Evolutionary conservation across 1,140 invertebrate genomes (phyloP), one percentile per base, ranked within the genome.

Genomic region (Batillaria attramentaria): DNA sequence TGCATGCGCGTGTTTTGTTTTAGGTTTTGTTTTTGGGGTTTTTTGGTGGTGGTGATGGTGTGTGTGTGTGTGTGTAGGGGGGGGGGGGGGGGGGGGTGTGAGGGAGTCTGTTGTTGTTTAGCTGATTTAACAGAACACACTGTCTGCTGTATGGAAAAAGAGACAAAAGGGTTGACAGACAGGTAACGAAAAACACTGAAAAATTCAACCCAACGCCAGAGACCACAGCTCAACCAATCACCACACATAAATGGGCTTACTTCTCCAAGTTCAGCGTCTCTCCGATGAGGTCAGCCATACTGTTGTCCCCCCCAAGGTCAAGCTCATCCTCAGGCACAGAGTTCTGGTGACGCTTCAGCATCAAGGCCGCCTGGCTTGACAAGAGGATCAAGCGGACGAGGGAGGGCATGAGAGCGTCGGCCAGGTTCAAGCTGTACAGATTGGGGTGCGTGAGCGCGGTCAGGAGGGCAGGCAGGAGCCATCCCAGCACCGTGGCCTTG

Each of bases 401-500:
- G 68, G 87, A 85, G 35, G 89, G 85, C 86, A 91, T 90, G 20
- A 91, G 80, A n/a, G 79, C 78, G 72, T 90, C 86, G 24, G 89
- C 87, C 35, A 90, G 65, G n/a, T 72, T 73, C 43, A 90, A 75
- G 77, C 84, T 85, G 50, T 84, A 85, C 28, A 91, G 81, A 50
- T 89, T 85, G 10, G 72, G 78, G 78, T 90, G 89, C 28, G 88
- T 90, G 78, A 91, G 79, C 6, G 87, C 80, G 0, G 91, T 91
- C 65, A 90, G 72, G 2, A 91, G 78, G 4, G 87, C 83, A 6
- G 90, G 90, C 77, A 91, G 72, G n/a, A 90, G 80, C 66, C 90
- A 87, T 41, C 90, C 90, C n/a, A 91, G 83, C 3, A 90, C 81
- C 1, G 90, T 91, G 43, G 87, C 85, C 80, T 91, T 91, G 37